phyloP scores from a whole-genome alignment of 2,797 vertebrate species.

The Enteromius afrohamiltoni region DNA sequence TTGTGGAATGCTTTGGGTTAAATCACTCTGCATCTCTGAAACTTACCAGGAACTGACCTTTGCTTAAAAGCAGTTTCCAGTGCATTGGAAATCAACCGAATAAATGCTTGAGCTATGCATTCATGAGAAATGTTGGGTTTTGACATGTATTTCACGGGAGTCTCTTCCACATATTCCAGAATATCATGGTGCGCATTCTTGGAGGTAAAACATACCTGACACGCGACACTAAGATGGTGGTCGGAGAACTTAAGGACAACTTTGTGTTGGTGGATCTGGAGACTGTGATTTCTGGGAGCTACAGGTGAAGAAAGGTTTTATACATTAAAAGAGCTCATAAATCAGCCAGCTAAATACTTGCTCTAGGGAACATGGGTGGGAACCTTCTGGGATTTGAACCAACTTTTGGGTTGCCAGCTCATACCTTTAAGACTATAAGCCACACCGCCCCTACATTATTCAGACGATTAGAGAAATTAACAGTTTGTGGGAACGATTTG shows the following conservation, averaged over 20 bases:
- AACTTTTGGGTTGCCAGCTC: conserved; percentile 8
- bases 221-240: conserved; percentile 77
- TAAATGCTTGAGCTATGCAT: not conserved
- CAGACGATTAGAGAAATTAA: conserved; percentile 6
- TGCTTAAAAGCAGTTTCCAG: not conserved
- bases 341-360: not conserved
- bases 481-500: not conserved
- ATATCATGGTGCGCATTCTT: conserved; percentile 80
- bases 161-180: conserved; percentile 68
- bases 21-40: not conserved
- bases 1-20: not conserved
- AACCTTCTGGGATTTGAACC: conserved; percentile 12
- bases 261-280: conserved; percentile 86
- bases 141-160: not conserved
- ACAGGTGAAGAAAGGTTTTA: conserved; percentile 76
- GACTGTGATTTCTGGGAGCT: conserved; percentile 86
- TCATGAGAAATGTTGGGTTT: not conserved
- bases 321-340: not conserved
- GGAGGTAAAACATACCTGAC: conserved; percentile 83
- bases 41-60: conserved; percentile 15
- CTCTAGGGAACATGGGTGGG: not conserved
- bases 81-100: not conserved
- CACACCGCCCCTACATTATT: conserved; percentile 21
- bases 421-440: conserved; percentile 11
- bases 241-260: conserved; percentile 82